These are phyloP conservation scores for Stenodera caucasica DNA, from an alignment of 2,888 invertebrate genomes.

Conservation along the genomic window DNA sequence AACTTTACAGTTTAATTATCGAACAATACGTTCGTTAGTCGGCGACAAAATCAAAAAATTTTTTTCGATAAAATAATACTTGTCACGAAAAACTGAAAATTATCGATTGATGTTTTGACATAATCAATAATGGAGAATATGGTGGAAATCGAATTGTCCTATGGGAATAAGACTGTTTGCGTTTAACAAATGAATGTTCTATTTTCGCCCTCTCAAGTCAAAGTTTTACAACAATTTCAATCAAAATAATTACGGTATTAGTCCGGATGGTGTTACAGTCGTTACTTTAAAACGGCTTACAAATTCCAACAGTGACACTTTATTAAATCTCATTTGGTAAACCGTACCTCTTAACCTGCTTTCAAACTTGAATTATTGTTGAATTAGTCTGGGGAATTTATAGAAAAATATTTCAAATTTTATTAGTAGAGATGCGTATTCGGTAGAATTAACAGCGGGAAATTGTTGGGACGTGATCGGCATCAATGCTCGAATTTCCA, in stretches of 20 bases:
- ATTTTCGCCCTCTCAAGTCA: conserved; percentile 35
- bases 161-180: conserved; percentile 39
- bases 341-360: background rate
- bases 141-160: conserved; percentile 43
- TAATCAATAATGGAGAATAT: conserved; percentile 36
- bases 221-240: conserved; percentile 53
- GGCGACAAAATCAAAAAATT: too few relatives aligned
- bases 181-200: conserved; percentile 50
- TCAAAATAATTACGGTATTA: conserved; percentile 52
- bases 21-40: background rate
- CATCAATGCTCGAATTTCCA: conserved; percentile 24
- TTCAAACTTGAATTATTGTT: background rate
- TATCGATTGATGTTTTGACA: background rate
- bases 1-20: conserved; percentile 7
- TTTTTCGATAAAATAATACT: too few relatives aligned
- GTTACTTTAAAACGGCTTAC: conserved; percentile 36
- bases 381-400: background rate
- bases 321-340: conserved; percentile 29
- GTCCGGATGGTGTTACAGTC: conserved; percentile 39
- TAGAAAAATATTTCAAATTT: too few relatives aligned
- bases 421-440: background rate
- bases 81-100: too few relatives aligned
- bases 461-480: conserved; percentile 30
- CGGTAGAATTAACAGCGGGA: conserved; percentile 28
- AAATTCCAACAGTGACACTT: conserved; percentile 40